phyloP scores from a whole-genome alignment of 2,113 vertebrate genomes.

The Grantiella picta region DNA sequence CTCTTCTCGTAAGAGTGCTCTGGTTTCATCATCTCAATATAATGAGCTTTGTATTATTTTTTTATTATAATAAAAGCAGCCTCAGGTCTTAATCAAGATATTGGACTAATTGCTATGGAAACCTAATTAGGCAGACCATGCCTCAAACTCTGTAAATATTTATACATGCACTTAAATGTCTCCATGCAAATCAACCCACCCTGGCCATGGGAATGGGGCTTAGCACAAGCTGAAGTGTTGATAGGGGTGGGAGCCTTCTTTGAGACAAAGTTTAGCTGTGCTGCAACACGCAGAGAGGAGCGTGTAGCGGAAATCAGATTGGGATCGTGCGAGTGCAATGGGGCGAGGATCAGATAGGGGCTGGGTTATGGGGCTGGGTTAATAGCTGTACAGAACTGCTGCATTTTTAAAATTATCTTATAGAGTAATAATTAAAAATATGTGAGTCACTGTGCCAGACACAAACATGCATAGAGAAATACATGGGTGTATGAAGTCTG shows the following conservation, averaged over 20 bases:
- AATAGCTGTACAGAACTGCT: neutral
- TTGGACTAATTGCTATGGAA: conserved; percentile 61
- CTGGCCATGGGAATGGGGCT: conserved; percentile 29
- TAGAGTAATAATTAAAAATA: neutral
- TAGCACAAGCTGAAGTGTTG: neutral
- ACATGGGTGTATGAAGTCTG: neutral
- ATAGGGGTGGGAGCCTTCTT: conserved; percentile 9
- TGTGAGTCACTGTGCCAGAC: neutral
- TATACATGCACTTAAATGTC: conserved; percentile 1
- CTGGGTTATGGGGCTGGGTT: neutral
- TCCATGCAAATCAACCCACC: conserved; percentile 11
- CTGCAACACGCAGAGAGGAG: neutral
- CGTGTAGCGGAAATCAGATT: neutral
- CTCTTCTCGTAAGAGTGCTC: conserved; percentile 7
- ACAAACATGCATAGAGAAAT: neutral
- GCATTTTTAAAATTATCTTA: neutral
- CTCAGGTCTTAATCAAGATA: conserved; percentile 57
- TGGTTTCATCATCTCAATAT: conserved; percentile 44
- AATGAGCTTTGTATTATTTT: conserved; percentile 53
- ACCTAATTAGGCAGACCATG: conserved; percentile 48
- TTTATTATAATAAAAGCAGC: conserved; percentile 50
- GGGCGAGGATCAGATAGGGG: neutral
- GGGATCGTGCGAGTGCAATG: neutral
- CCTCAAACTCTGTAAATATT: conserved; percentile 59
- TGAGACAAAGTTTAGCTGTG: neutral